phyloP scores from a whole-genome alignment of 92 coral and sea anemone genomes.

The Zoanthus sansibaricus region DNA sequence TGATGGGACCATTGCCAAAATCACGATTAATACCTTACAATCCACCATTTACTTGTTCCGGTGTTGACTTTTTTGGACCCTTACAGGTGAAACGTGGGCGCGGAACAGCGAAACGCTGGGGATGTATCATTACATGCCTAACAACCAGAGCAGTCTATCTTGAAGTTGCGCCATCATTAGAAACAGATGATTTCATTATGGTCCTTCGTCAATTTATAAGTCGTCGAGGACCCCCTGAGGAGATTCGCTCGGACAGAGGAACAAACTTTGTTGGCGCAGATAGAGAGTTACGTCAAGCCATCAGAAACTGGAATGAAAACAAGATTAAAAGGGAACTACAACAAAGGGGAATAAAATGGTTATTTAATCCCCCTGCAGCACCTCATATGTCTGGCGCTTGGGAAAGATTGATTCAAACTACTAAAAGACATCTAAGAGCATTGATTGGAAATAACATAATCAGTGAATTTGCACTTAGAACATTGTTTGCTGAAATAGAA shows the following conservation, averaged over 20 bases:
- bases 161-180: constrained; percentile 65
- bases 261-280: constrained; percentile 75
- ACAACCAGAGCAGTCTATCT: constrained; percentile 13
- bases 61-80: constrained; percentile 16
- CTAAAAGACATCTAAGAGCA: background rate
- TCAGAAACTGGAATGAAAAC: background rate
- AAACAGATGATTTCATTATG: constrained; percentile 57
- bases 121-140: constrained; percentile 23
- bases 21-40: constrained; percentile 63
- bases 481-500: background rate
- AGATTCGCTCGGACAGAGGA: constrained; percentile 67
- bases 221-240: constrained; percentile 7
- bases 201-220: constrained; percentile 67
- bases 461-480: background rate
- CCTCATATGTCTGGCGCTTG: no score
- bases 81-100: background rate
- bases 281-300: constrained; percentile 61
- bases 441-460: background rate
- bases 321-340: constrained; percentile 50
- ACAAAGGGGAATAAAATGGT: constrained; percentile 64
- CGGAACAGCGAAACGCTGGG: constrained; percentile 59
- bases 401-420: no score
- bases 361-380: constrained; percentile 24
- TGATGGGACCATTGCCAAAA: constrained; percentile 69
- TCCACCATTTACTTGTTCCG: constrained; percentile 74